Evolutionary conservation across 1,140 invertebrate genomes (phyloP), one percentile per base, ranked within the genome.

Genomic region (Drosophila hydei): DNA sequence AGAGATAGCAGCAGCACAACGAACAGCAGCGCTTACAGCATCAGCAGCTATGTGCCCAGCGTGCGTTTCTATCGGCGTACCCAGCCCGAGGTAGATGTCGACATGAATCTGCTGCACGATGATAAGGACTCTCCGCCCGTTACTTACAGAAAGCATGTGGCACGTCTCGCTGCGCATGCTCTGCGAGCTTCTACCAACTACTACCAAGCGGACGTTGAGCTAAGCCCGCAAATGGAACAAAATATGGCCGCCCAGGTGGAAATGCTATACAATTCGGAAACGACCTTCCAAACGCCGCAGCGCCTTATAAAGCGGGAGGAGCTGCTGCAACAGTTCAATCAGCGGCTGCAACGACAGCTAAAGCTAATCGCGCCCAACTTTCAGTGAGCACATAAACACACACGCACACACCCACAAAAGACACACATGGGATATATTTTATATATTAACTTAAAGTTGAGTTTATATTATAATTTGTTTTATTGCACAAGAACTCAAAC

Each of bases 41-140:
- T 72, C 19, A 8, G 48, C 36, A 75, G 40, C 45, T 80, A 80
- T 18, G 58, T 38, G 48, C 81, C 80, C 18, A 80, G 73, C 3
- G 61, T 60, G 3, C 60, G 59, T 9, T 84, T 80, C 54, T 47
- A 59, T 14, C 68, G 80, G 3, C 81, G 80, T 14, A 71, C 81
- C 1, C 51, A 75, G 1, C 33, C 33, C 12, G 16, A 19, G 5
- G 43, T 67, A 6, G 54, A 47, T 21, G 52, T 43, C 4, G 45
- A 42, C 12, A 18, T 55, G 4, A 9, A 14, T 7, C 16, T 16
- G 0, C 8, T 5, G 2, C 8, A 43, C 1, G 19, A 23, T 4
- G 5, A 11, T 1, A 21, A 23, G 8, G 68, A 65, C 1, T n/a
- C 45, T 0, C 27, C 36, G 6, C n/a, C 50, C 8, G 12, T 42